phyloP scores from a whole-genome alignment of 2,113 vertebrate species.

The Myotis lucifugus region DNA sequence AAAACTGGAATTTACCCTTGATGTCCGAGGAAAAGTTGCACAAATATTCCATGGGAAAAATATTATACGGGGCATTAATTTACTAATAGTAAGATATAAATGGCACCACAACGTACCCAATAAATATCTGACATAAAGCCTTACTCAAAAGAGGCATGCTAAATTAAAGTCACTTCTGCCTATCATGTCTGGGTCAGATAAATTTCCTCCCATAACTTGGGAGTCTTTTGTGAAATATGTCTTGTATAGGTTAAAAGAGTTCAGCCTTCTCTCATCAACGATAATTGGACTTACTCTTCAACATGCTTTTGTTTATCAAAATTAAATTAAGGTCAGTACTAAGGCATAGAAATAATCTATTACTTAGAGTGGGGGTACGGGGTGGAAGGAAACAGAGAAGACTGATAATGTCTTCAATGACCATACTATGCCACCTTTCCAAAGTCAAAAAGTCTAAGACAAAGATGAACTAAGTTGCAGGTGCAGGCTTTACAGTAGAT shows the following conservation, averaged over 20 bases:
- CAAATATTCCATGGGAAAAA: background rate
- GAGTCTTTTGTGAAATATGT: background rate
- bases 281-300: slow-evolving; percentile 44
- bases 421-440: background rate
- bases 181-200: slow-evolving; percentile 13
- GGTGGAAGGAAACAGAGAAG: background rate
- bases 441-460: background rate
- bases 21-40: background rate
- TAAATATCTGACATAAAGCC: background rate
- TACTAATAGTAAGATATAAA: background rate
- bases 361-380: background rate
- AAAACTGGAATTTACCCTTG: background rate
- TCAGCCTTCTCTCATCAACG: slow-evolving; percentile 13
- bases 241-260: slow-evolving; percentile 14
- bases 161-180: slow-evolving; percentile 32
- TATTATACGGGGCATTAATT: background rate
- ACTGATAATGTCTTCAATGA: slow-evolving; percentile 10
- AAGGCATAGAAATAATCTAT: background rate
- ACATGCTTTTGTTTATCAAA: slow-evolving; percentile 56
- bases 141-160: background rate
- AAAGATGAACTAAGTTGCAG: background rate
- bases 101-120: background rate
- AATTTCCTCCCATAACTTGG: background rate
- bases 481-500: background rate
- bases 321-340: slow-evolving; percentile 57